phyloP scores from a whole-genome alignment of 2,797 vertebrate species.

The Margarornis squamiger region DNA sequence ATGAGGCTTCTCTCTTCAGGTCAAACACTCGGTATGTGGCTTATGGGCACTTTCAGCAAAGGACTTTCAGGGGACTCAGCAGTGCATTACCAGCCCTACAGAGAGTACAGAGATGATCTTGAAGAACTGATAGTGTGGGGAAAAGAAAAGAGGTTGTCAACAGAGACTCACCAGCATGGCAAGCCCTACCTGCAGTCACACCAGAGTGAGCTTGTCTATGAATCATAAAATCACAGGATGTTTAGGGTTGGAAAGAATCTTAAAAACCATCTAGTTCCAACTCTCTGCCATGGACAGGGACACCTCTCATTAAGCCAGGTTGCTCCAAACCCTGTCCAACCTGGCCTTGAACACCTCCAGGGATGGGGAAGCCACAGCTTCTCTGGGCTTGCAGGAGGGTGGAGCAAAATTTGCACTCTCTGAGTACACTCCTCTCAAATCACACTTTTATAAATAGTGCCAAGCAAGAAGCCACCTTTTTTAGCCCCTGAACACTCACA shows the following conservation, averaged over 20 bases:
- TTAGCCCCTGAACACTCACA: not conserved
- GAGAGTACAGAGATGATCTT: not conserved
- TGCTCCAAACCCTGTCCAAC: not conserved
- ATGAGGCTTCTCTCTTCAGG: not conserved
- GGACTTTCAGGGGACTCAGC: not conserved
- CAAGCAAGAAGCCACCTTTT: not conserved
- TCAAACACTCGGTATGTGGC: not conserved
- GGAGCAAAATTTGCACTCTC: no score
- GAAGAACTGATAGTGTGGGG: not conserved
- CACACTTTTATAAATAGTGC: not conserved
- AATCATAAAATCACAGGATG: not conserved
- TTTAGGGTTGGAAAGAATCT: not conserved
- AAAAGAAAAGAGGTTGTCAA: not conserved
- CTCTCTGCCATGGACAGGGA: not conserved
- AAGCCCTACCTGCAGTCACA: not conserved
- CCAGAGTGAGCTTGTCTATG: not conserved
- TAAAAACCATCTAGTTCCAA: not conserved
- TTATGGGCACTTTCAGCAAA: not conserved
- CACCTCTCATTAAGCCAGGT: not conserved
- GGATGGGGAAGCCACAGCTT: not conserved
- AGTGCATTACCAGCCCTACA: not conserved
- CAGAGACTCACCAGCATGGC: accelerated
- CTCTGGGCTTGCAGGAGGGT: no score
- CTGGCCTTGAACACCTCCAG: not conserved
- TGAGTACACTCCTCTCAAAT: not conserved